Conservation (phyloP, 2,888 invertebrate species). For the Nomada fucata region DNA sequence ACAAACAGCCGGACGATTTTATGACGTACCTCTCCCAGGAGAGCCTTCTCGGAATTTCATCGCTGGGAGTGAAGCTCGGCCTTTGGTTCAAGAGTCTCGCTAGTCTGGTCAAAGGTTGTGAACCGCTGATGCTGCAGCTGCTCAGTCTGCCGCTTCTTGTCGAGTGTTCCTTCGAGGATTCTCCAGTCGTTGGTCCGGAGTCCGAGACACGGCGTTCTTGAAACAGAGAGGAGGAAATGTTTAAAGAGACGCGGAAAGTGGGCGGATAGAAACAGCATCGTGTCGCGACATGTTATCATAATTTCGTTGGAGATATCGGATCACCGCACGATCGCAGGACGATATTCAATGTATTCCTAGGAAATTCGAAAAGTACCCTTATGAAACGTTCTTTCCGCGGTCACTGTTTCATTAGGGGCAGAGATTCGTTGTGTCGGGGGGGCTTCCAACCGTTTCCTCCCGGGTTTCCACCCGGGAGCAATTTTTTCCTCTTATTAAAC, state of each 20-base stretch:
- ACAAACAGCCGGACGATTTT: not conserved
- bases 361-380: too few species aligned
- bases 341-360: too few species aligned
- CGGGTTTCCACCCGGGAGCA: too few species aligned
- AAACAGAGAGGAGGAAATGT: not conserved
- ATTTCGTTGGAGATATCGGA: too few species aligned
- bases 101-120: constrained; percentile 85
- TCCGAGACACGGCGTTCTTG: constrained; percentile 80
- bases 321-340: too few species aligned
- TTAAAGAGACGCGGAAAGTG: not conserved
- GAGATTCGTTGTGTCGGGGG: too few species aligned
- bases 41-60: constrained; percentile 85
- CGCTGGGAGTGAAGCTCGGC: constrained; percentile 82
- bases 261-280: not conserved
- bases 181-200: constrained; percentile 73
- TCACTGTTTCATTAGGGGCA: too few species aligned
- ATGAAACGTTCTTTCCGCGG: too few species aligned
- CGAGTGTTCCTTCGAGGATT: constrained; percentile 75
- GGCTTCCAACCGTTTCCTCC: too few species aligned
- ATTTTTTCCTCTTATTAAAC: too few species aligned
- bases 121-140: constrained; percentile 80
- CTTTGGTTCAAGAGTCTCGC: constrained; percentile 86
- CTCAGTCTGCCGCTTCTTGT: constrained; percentile 76
- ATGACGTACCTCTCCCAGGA: constrained; percentile 86
- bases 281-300: not conserved